These are phyloP conservation scores for Leuciscus idus DNA, from an alignment of 2,113 vertebrate species.

Conservation along the genomic window DNA sequence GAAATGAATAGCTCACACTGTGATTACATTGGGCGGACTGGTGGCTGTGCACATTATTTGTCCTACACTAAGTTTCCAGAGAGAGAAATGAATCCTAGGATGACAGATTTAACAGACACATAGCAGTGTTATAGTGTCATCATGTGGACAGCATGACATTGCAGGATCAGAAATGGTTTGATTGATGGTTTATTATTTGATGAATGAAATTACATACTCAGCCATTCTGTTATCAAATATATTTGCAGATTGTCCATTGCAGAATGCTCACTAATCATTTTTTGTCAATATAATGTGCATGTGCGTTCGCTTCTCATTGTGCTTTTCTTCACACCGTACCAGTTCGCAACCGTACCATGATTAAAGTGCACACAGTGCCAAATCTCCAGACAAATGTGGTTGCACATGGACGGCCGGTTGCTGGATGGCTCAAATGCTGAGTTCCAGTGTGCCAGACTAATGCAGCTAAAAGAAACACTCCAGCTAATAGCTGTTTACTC, in stretches of 20 bases:
- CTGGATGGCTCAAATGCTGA: constrained; percentile 14
- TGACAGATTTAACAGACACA: neutral
- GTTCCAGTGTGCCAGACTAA: neutral
- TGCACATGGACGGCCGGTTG: neutral
- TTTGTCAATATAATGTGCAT: neutral
- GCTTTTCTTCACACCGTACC: neutral
- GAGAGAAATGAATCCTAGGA: neutral
- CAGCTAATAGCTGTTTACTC: constrained; percentile 26
- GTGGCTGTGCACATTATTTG: neutral
- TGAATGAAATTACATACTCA: neutral
- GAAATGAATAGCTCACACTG: neutral
- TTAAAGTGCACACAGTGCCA: constrained; percentile 10
- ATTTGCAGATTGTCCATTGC: neutral
- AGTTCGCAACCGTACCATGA: neutral
- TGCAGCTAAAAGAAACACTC: constrained; percentile 8
- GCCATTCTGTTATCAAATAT: neutral
- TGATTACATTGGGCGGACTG: neutral
- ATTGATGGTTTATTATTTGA: neutral
- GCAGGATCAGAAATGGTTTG: neutral
- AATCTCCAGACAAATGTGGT: constrained; percentile 8
- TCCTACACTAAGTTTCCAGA: neutral
- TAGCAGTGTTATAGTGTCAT: neutral
- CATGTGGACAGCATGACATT: neutral
- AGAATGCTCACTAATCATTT: neutral
- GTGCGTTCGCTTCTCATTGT: neutral